phyloP scores from a whole-genome alignment of 2,113 vertebrate species.

The Myiopsitta monachus region DNA sequence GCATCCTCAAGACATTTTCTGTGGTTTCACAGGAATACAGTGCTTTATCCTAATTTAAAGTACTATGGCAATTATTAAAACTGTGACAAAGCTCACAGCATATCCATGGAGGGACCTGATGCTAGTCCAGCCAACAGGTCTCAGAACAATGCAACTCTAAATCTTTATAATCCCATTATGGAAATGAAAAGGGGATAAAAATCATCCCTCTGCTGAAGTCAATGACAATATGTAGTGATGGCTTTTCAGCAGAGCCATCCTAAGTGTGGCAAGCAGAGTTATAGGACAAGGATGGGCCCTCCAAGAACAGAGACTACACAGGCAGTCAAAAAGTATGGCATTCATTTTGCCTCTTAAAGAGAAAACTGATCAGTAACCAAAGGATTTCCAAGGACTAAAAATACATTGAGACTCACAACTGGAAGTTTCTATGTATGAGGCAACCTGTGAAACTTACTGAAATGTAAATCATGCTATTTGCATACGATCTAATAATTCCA shows the following conservation, averaged over 20 bases:
- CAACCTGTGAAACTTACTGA: background rate
- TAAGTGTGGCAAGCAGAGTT: background rate
- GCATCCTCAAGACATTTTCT: background rate
- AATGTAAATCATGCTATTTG: background rate
- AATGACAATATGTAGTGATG: background rate
- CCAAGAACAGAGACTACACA: background rate
- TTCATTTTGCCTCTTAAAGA: background rate
- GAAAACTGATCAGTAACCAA: conserved; percentile 39
- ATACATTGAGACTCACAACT: background rate
- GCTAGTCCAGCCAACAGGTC: background rate
- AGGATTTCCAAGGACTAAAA: conserved; percentile 30
- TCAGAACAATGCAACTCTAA: background rate
- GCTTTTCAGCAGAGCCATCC: conserved; percentile 30
- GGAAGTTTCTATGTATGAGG: background rate
- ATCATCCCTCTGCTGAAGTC: background rate
- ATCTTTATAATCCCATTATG: background rate
- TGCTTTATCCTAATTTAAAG: background rate
- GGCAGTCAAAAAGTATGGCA: background rate
- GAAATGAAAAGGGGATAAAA: background rate
- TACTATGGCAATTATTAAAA: background rate
- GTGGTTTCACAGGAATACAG: background rate
- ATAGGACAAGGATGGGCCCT: background rate
- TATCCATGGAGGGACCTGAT: background rate
- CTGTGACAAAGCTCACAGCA: background rate
- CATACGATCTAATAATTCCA: background rate